phyloP scores from a whole-genome alignment of 2,797 vertebrate species.

The Mormyrops attenuatus region DNA sequence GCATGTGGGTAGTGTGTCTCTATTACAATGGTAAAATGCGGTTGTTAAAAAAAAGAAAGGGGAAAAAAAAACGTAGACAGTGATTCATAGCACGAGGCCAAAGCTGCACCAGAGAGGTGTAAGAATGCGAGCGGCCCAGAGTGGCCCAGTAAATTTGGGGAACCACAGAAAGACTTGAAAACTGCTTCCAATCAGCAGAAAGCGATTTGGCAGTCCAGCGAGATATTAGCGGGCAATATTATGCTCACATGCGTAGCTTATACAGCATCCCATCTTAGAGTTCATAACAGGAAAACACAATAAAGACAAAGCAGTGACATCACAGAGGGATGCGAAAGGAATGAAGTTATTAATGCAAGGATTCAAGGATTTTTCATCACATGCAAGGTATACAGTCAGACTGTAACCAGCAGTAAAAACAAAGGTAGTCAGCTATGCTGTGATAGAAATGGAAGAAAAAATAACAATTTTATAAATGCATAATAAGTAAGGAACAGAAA shows the following conservation, averaged over 20 bases:
- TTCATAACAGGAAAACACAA: background rate
- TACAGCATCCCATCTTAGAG: background rate
- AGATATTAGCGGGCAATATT: background rate
- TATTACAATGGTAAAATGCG: slow-evolving; percentile 1
- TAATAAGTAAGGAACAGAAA: background rate
- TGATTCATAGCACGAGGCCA: background rate
- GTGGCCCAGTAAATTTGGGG: background rate
- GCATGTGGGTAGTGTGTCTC: slow-evolving; percentile 11
- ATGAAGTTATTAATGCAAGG: background rate
- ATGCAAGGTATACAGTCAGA: background rate
- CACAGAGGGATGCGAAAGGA: background rate
- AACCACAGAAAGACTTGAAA: background rate
- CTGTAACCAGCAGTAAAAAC: background rate
- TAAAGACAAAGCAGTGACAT: background rate
- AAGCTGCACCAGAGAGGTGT: background rate
- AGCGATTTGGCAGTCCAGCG: background rate
- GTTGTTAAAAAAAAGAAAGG: background rate
- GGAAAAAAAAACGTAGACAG: background rate
- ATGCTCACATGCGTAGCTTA: no score
- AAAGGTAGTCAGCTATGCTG: background rate
- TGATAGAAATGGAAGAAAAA: background rate
- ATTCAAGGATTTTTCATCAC: background rate
- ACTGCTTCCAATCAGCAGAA: background rate
- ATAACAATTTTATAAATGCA: background rate
- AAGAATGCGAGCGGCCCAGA: background rate